Percentiles rank a stretch among this genome's conserved stretches.
phyloP scores from a whole-genome alignment of 2,797 vertebrate species.

The Spinus pinus region DNA sequence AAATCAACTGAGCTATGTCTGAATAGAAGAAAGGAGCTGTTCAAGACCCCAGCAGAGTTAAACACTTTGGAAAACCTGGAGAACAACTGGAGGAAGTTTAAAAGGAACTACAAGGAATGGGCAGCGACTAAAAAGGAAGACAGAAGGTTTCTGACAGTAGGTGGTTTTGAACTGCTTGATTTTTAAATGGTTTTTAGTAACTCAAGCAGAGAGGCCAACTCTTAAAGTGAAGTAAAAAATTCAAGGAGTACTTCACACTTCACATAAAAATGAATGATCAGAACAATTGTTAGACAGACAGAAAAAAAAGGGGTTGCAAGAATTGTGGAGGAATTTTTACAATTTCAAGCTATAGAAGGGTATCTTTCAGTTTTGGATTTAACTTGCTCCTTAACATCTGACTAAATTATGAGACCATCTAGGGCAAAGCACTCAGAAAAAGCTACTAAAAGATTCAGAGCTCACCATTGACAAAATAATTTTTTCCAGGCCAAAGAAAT shows the following conservation, averaged over 20 bases:
- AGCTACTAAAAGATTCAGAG: not conserved
- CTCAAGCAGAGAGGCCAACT: slow-evolving; percentile 22
- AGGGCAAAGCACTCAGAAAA: not conserved
- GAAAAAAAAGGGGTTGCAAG: not conserved
- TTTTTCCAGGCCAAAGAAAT: not conserved
- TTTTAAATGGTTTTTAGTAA: slow-evolving; percentile 39
- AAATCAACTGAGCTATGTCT: not conserved
- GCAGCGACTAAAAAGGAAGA: not conserved
- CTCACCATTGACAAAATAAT: not conserved
- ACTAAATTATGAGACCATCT: not conserved
- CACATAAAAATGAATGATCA: not conserved
- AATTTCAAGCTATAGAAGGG: not conserved
- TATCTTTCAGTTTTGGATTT: not conserved
- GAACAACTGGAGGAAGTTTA: not conserved
- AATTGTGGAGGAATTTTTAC: not conserved
- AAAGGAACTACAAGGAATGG: slow-evolving; percentile 14
- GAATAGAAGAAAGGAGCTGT: not conserved
- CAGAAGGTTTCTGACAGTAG: slow-evolving; percentile 21
- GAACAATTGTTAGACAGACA: not conserved
- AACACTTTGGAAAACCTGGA: not conserved
- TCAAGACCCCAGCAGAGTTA: not conserved
- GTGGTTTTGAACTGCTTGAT: slow-evolving; percentile 24
- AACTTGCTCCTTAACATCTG: not conserved
- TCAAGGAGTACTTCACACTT: slow-evolving; percentile 26
- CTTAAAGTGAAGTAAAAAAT: slow-evolving; percentile 27